Evolutionary conservation across 2,888 invertebrate genomes (phyloP), one percentile per base, ranked within the genome.

Genomic region (Noctua comes): DNA sequence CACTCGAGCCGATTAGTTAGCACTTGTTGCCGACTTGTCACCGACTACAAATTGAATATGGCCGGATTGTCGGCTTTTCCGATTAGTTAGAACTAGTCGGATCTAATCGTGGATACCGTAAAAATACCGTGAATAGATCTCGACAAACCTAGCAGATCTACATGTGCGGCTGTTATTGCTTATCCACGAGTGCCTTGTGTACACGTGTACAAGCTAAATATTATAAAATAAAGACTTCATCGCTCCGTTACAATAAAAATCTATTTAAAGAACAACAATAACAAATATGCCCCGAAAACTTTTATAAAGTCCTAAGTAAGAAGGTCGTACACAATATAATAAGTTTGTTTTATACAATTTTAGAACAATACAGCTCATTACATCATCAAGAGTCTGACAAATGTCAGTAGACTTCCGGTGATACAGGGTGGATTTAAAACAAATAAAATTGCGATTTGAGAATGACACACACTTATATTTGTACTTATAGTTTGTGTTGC

Each of bases 291-390:
- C 68, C 10, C 27, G 3, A 69, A 76, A 76, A 78, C 57, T 77
- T 75, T 59, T 68, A 36, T 54, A 66, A 79, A 83, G 69, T 59
- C 65, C 46, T 40, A 13, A n/a, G 65, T 65, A 74, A 51, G 79
- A 73, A 77, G 66, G 66, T 68, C 27, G 3, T 27, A 43, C 70
- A 74, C 77, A 71, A 76, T 76, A 76, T 76, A 72, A 85, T 80
- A 83, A 86, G 79, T 82, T 75, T 62, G 43, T 64, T 64, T 62
- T 54, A 43, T 46, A 74, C 48, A 76, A 82, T 84, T 84, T 80
- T 62, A 57, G 76, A 86, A 90, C 90, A 88, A 89, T 85, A 83
- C 70, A 75, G 72, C 76, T 86, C 79, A 86, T 89, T 87, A 90
- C 77, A 76, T 84, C 79, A 81, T 84, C 76, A 82, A 80, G 62